These are phyloP conservation scores for Corydoras sp. DNA, from an alignment of 2,113 vertebrate species.

Conservation along the genomic window DNA sequence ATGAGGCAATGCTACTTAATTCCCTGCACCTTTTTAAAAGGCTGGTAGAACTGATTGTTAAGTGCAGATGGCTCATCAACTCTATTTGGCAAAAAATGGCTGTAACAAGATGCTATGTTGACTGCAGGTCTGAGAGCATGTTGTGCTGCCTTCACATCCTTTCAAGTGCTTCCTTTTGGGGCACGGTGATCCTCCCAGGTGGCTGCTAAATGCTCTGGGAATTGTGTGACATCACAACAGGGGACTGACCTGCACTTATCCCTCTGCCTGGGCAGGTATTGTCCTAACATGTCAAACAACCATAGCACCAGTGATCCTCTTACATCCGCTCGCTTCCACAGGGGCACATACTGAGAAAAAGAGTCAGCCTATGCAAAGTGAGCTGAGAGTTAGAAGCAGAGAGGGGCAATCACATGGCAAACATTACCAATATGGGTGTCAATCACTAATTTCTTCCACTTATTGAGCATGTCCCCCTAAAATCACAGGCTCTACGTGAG, in stretches of 20 bases:
- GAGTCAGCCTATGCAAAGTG: no score
- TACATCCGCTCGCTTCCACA: constrained; percentile 43
- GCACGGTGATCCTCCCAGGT: constrained; percentile 59
- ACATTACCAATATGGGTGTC: constrained; percentile 37
- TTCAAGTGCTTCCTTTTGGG: constrained; percentile 32
- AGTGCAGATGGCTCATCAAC: no score
- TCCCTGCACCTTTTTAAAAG: no score
- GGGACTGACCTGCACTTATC: constrained; percentile 50
- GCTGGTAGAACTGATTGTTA: no score
- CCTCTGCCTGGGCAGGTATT: constrained; percentile 48
- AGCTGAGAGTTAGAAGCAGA: constrained; percentile 8
- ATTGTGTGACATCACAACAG: constrained; percentile 50
- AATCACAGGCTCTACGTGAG: constrained; percentile 25
- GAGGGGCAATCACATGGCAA: constrained; percentile 32
- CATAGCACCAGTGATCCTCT: constrained; percentile 52
- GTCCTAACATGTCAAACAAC: constrained; percentile 57
- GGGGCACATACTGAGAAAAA: constrained; percentile 14
- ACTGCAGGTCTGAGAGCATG: constrained; percentile 16
- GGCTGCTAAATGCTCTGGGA: constrained; percentile 55
- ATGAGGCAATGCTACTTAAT: no score
- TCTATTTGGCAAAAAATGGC: no score
- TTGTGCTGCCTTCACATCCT: constrained; percentile 24
- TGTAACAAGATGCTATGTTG: no score
- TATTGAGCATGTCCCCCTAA: constrained; percentile 23
- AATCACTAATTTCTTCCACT: constrained; percentile 31